phyloP scores from a whole-genome alignment of 1,140 invertebrate genomes.

The Linepithema humile region DNA sequence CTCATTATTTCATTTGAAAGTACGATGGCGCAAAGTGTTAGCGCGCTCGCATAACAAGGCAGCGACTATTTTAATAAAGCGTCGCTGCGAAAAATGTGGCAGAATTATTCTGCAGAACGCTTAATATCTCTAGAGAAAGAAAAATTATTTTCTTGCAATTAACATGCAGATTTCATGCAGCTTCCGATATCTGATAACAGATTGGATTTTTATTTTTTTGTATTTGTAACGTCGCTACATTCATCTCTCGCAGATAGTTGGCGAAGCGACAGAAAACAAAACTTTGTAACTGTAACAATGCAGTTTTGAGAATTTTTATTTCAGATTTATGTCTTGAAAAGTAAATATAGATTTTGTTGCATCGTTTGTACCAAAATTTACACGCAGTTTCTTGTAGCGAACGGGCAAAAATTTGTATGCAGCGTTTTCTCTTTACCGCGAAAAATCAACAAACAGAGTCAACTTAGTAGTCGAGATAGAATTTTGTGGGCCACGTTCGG shows the following conservation, averaged over 20 bases:
- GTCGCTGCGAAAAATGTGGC: neutral
- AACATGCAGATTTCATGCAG: conserved; percentile 3
- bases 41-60: neutral
- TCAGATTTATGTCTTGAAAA: neutral
- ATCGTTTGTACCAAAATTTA: neutral
- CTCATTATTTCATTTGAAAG: conserved; percentile 50
- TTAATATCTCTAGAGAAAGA: neutral
- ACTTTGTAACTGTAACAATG: neutral
- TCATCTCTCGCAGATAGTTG: neutral
- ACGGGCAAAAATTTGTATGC: neutral
- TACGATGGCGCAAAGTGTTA: conserved; percentile 32
- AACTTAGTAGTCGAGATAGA: neutral
- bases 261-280: neutral
- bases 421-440: neutral
- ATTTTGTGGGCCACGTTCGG: neutral
- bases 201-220: neutral
- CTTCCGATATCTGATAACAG: neutral
- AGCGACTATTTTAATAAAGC: conserved; percentile 23
- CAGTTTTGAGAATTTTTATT: neutral
- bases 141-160: conserved; percentile 7
- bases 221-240: neutral
- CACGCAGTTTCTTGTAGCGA: neutral
- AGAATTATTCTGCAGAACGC: neutral
- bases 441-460: neutral
- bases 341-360: neutral